Evolutionary conservation across 2,113 vertebrate genomes (phyloP).

Genomic region (Thalassoma bifasciatum): DNA sequence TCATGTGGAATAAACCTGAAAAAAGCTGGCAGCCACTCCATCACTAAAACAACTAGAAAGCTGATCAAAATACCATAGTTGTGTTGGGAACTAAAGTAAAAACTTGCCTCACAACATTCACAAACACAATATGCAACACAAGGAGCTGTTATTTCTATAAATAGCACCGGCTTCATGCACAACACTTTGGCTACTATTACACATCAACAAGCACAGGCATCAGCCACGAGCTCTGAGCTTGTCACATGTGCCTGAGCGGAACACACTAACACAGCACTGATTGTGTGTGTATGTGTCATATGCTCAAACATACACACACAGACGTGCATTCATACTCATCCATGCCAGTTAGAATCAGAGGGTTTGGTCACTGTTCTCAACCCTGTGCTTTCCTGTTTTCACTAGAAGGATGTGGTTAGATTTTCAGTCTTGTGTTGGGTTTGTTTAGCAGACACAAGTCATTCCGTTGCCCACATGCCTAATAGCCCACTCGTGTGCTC

Average conservation of each 20-base stretch:
- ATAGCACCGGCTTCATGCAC: conserved; percentile 64
- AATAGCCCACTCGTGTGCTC: conserved; percentile 50
- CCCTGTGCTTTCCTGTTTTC: conserved; percentile 70
- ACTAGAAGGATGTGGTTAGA: conserved; percentile 76
- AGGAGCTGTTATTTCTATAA: conserved; percentile 72
- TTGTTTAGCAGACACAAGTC: conserved; percentile 50
- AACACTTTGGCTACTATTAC: conserved; percentile 73
- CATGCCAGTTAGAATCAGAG: conserved; percentile 56
- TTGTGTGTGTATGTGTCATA: conserved; percentile 60
- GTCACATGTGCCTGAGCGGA: conserved; percentile 65
- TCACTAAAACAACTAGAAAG: conserved; percentile 8
- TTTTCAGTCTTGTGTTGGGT: conserved; percentile 58
- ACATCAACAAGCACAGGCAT: conserved; percentile 70
- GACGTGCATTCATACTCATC: conserved; percentile 47
- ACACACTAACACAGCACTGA: conserved; percentile 55
- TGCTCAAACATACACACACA: conserved; percentile 47
- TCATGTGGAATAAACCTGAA: conserved; percentile 16
- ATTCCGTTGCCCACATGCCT: conserved; percentile 45
- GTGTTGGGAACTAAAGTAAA: conserved; percentile 43
- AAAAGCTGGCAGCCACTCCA: not conserved
- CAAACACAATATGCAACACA: conserved; percentile 64
- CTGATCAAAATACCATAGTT: conserved; percentile 39
- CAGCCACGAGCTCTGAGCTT: conserved; percentile 59
- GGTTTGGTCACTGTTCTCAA: conserved; percentile 68
- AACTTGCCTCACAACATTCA: conserved; percentile 47